Conservation (phyloP, 2,888 invertebrate species). For the Dioctria linearis region DNA sequence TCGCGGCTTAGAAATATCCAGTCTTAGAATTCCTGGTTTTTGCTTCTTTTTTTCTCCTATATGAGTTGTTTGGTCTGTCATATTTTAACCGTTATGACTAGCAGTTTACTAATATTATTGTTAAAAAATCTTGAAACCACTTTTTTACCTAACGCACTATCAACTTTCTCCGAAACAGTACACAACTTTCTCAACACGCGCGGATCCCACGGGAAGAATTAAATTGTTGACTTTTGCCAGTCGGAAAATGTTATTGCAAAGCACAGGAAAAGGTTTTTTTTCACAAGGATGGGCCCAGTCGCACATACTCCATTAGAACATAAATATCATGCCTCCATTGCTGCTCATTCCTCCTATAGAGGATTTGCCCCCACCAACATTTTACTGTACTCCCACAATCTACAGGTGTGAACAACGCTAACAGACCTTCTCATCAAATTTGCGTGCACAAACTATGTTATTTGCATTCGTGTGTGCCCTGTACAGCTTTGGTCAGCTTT, state of each 20-base stretch:
- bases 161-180: conserved; percentile 23
- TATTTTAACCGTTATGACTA: conserved; percentile 49
- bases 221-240: conserved; percentile 45
- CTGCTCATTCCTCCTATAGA: neutral
- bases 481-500: conserved; percentile 7
- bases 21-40: conserved; percentile 71
- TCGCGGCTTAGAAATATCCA: conserved; percentile 72
- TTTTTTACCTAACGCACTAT: conserved; percentile 27
- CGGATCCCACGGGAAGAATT: conserved; percentile 40
- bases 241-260: conserved; percentile 51
- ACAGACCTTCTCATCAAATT: conserved; percentile 21
- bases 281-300: conserved; percentile 1
- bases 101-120: conserved; percentile 14
- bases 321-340: neutral
- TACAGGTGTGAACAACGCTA: conserved; percentile 56
- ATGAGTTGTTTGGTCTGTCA: conserved; percentile 59
- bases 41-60: conserved; percentile 57
- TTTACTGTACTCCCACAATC: conserved; percentile 54
- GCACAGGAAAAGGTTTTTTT: conserved; percentile 14
- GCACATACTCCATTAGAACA: conserved; percentile 44
- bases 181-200: conserved; percentile 37
- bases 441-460: conserved; percentile 23
- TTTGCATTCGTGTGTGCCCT: conserved; percentile 18
- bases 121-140: neutral
- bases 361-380: conserved; percentile 29